A percentile compares a stretch with the other conserved stretches of the same genome.
phyloP scores from a whole-genome alignment of 2,113 vertebrate genomes.

The Alaudala cheleensis region DNA sequence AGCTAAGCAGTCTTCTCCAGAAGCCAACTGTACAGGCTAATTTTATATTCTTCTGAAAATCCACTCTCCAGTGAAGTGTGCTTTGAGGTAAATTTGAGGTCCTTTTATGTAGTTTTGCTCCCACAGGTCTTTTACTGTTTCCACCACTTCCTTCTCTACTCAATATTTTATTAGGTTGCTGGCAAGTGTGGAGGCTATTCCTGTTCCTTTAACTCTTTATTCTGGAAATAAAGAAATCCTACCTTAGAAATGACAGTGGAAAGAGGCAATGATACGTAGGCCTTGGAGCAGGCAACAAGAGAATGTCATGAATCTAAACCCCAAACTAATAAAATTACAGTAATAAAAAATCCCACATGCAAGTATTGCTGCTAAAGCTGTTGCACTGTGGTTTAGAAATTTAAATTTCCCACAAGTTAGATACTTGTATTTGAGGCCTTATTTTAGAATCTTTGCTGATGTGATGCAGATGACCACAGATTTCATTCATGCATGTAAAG shows the following conservation, averaged over 20 bases:
- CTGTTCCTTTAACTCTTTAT: background rate
- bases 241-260: background rate
- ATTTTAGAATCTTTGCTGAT: background rate
- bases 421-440: background rate
- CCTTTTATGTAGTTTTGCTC: constrained; percentile 26
- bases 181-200: background rate
- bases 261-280: background rate
- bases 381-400: background rate
- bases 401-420: background rate
- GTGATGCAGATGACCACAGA: background rate
- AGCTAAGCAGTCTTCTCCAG: constrained; percentile 40
- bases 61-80: background rate
- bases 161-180: background rate
- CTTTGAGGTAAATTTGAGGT: constrained; percentile 37
- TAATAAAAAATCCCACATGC: background rate
- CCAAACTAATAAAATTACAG: background rate
- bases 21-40: constrained; percentile 9
- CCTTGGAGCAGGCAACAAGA: background rate
- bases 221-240: background rate
- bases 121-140: background rate
- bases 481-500: background rate
- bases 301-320: background rate
- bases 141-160: background rate
- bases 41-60: constrained; percentile 57
- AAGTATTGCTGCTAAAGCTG: background rate